Evolutionary conservation across 2,888 invertebrate genomes (phyloP).

Genomic region (Syrista parreyssii): DNA sequence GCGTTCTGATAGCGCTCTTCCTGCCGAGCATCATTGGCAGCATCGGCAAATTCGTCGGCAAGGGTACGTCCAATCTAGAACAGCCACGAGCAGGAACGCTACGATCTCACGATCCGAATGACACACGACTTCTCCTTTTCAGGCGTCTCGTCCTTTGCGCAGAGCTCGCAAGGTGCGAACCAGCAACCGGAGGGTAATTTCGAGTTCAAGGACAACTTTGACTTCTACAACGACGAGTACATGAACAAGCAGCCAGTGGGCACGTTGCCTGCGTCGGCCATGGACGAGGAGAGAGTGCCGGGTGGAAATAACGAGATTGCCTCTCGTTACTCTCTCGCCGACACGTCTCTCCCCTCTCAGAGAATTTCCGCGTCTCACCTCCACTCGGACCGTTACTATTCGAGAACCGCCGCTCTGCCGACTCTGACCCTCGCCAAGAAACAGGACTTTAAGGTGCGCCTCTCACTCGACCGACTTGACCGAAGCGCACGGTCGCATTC

Average conservation of each 20-base stretch:
- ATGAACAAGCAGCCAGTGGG: slow-evolving; percentile 66
- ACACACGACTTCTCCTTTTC: slow-evolving; percentile 1
- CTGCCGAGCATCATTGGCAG: slow-evolving; percentile 86
- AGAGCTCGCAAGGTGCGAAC: slow-evolving; percentile 57
- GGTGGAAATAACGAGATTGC: slow-evolving; percentile 51
- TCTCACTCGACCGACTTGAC: neutral
- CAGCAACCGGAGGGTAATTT: slow-evolving; percentile 72
- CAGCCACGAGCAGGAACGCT: neutral
- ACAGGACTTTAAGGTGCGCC: slow-evolving; percentile 77
- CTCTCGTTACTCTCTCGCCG: slow-evolving; percentile 70
- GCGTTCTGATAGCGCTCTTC: slow-evolving; percentile 84
- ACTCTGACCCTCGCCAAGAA: slow-evolving; percentile 61
- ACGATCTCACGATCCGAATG: neutral
- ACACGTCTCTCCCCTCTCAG: slow-evolving; percentile 56
- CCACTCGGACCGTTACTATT: slow-evolving; percentile 73
- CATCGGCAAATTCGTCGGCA: slow-evolving; percentile 84
- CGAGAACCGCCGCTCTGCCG: slow-evolving; percentile 68
- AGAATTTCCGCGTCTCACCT: slow-evolving; percentile 74
- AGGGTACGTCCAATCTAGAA: slow-evolving; percentile 70
- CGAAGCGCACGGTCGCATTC: neutral
- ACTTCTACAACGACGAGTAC: slow-evolving; percentile 67
- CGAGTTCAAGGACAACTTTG: slow-evolving; percentile 81
- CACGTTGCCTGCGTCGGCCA: slow-evolving; percentile 63
- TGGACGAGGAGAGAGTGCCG: slow-evolving; percentile 61
- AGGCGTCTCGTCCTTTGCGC: slow-evolving; percentile 67